These are phyloP conservation scores for Pyrrhosoma nymphula DNA, from an alignment of 2,888 invertebrate genomes.

Conservation along the genomic window DNA sequence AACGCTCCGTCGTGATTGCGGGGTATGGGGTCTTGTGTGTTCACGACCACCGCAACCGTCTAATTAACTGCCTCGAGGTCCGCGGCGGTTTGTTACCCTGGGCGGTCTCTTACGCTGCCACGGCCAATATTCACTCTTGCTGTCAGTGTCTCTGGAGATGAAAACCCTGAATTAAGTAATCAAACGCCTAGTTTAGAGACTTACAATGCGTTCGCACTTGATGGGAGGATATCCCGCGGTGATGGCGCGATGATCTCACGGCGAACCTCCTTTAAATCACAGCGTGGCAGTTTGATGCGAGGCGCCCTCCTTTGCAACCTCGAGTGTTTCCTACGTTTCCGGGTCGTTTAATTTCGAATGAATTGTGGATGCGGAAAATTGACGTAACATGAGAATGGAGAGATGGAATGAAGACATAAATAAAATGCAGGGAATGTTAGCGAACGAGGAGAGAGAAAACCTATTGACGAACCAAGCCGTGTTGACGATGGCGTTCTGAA, in stretches of 20 bases:
- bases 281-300: not conserved
- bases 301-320: not conserved
- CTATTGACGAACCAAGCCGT: too few species aligned
- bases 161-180: constrained; percentile 31
- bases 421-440: too few species aligned
- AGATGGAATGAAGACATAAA: not conserved
- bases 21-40: not conserved
- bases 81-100: not conserved
- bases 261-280: not conserved
- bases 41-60: not conserved
- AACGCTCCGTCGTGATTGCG: not conserved
- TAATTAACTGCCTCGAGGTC: not conserved
- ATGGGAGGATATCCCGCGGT: constrained; percentile 20
- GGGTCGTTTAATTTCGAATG: not conserved
- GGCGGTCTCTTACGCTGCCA: constrained; percentile 6
- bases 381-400: not conserved
- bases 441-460: too few species aligned
- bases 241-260: constrained; percentile 15
- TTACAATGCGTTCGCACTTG: not conserved
- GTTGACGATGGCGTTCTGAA: too few species aligned
- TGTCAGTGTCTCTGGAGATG: not conserved
- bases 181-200: constrained; percentile 9
- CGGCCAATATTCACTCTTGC: not conserved
- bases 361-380: not conserved
- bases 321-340: not conserved